phyloP scores from a whole-genome alignment of 1,140 invertebrate genomes.

The Euborellia annulipes region DNA sequence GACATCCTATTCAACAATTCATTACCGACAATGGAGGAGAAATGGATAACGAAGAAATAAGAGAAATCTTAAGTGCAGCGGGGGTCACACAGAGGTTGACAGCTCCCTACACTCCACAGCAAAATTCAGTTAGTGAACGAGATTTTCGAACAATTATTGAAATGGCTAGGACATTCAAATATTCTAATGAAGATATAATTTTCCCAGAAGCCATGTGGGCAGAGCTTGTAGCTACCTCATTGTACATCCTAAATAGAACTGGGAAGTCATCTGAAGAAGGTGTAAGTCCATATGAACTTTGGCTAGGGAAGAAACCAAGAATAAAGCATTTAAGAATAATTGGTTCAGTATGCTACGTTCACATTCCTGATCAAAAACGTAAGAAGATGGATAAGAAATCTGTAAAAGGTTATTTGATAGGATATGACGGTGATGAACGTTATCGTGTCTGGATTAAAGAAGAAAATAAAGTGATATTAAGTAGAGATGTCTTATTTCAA shows the following conservation, averaged over 20 bases:
- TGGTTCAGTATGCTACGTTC: too few species aligned
- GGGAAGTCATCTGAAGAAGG: conserved; percentile 16
- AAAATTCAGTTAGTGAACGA: conserved; percentile 22
- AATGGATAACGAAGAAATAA: conserved; percentile 20
- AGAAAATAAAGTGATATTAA: conserved; percentile 12
- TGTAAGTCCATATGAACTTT: conserved; percentile 19
- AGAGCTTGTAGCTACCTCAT: conserved; percentile 16
- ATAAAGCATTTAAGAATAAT: conserved; percentile 15
- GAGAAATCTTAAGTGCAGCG: conserved; percentile 14
- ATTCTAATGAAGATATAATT: too few species aligned
- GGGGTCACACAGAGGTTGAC: conserved; percentile 13
- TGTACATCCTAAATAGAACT: conserved; percentile 20
- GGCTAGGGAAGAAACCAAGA: conserved; percentile 14
- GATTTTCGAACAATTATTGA: conserved; percentile 25
- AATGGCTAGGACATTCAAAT: conserved; percentile 22
- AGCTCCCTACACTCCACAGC: conserved; percentile 21
- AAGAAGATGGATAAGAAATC: conserved; percentile 19
- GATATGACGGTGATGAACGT: conserved; percentile 15
- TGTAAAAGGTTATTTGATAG: conserved; percentile 16
- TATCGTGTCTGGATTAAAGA: conserved; percentile 17
- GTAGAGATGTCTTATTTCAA: conserved; percentile 20
- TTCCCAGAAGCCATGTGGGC: conserved; percentile 19
- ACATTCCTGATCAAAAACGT: conserved; percentile 18
- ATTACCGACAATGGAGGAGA: conserved; percentile 23
- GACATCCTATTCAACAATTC: conserved; percentile 18